Evolutionary conservation across 2,113 vertebrate species (phyloP).

Genomic region (Leptobrachium ailaonicum): DNA sequence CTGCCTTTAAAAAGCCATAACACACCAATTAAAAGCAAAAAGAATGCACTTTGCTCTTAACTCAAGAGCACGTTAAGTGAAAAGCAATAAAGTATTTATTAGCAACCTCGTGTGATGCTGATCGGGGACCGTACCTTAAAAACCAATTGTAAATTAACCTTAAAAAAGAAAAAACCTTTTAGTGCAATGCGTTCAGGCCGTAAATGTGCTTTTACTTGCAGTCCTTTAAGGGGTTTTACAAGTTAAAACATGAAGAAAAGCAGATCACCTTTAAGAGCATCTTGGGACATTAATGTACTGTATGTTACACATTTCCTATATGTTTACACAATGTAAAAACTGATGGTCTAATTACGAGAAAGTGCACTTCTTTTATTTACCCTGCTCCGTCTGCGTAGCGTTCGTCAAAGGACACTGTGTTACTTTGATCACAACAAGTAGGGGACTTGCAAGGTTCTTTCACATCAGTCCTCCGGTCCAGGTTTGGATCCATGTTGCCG

Average conservation of each 20-base stretch:
- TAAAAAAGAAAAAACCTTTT: constrained; percentile 26
- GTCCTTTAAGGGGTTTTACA: neutral
- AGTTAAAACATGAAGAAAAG: constrained; percentile 17
- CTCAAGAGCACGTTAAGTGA: constrained; percentile 29
- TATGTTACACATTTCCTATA: neutral
- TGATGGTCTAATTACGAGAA: constrained; percentile 12
- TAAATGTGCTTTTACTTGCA: constrained; percentile 16
- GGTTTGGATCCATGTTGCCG: too few relatives aligned
- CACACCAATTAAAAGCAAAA: constrained; percentile 49
- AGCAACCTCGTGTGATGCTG: constrained; percentile 23
- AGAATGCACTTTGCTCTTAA: constrained; percentile 37
- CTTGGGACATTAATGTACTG: neutral
- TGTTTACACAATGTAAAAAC: constrained; percentile 6
- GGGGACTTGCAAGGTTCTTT: too few relatives aligned
- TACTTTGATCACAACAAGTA: too few relatives aligned
- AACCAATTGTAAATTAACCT: constrained; percentile 1
- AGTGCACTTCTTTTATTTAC: neutral
- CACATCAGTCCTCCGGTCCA: too few relatives aligned
- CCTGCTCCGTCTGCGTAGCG: neutral
- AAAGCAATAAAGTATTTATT: constrained; percentile 36
- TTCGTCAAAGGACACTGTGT: neutral
- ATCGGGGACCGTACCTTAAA: constrained; percentile 6
- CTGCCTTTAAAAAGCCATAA: constrained; percentile 56
- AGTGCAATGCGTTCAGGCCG: constrained; percentile 28
- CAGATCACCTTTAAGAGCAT: constrained; percentile 22